Evolutionary conservation across 2,797 vertebrate species (phyloP), one percentile per base, ranked within the genome.

Genomic region (Knipowitschia caucasica): DNA sequence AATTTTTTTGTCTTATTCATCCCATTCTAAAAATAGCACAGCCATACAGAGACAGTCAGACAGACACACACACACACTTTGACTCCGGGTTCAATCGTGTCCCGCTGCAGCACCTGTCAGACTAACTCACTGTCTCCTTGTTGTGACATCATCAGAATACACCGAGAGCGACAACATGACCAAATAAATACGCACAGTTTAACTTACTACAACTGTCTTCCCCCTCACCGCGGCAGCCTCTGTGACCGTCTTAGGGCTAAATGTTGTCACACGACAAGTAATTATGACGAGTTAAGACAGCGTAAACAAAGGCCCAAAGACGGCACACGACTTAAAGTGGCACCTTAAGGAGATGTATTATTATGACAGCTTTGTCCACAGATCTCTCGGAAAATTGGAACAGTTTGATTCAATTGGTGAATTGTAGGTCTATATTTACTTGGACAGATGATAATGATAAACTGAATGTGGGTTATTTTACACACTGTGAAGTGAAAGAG

Each of bases 91-190:
- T 77, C 65, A 72, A 54, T 73, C 67, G 7, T 18, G 35, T 39
- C 17, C 36, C 17, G 17, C 35, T 4, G 33, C n/a, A 15, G 33
- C 33, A 58, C 77, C 73, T 67, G 81, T 89, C 77, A 82, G 64
- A 78, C 59, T 54, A 47, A 39, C 62, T 77, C 56, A 81, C 69
- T 49, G 57, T 78, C 78, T 73, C 50, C 59, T 58, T 50, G 34
- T 51, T n/a, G 47, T 59, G 53, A 61, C 71, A 75, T 69, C 59
- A 71, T 71, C 59, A 72, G 57, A 75, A 77, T 67, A 72, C 65
- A 53, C 9, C 29, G 33, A 11, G 25, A 42, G 62, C 50, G 54
- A 67, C 60, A 44, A 29, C 39, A 33, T 43, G 18, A 50, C 34
- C 44, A 47, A 12, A 2, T 4, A 2, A 47, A 20, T 31, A 20